Conservation (phyloP, 2,888 invertebrate species). For the Pristionchus exspectatus region DNA sequence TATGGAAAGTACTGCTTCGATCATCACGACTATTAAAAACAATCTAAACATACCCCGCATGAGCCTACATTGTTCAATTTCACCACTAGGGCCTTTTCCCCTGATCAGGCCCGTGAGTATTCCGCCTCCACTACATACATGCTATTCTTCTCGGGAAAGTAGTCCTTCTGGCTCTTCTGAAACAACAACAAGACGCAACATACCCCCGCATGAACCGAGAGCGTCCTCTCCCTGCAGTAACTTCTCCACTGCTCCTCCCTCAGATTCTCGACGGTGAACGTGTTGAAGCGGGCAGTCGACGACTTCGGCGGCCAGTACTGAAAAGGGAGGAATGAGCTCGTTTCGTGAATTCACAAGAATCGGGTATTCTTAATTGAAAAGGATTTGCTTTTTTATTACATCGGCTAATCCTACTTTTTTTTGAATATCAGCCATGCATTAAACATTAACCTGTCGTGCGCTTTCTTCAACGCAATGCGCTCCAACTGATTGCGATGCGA, state of each 20-base stretch:
- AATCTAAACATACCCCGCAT: too few species aligned
- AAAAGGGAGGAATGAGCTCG: constrained; percentile 52
- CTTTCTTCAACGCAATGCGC: too few species aligned
- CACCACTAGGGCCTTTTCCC: too few species aligned
- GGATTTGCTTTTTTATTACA: background rate
- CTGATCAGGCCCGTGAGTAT: too few species aligned
- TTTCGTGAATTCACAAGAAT: background rate
- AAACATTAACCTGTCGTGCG: background rate
- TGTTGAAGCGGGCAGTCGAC: background rate
- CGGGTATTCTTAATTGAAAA: background rate
- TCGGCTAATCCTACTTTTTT: background rate
- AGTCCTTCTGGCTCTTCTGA: background rate
- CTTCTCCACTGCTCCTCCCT: constrained; percentile 64
- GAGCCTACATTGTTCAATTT: too few species aligned
- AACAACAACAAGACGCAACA: background rate
- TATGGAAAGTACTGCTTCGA: too few species aligned
- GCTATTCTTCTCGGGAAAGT: background rate
- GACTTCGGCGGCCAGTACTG: constrained; percentile 77
- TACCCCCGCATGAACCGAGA: constrained; percentile 70
- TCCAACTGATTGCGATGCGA: too few species aligned
- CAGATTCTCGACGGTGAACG: constrained; percentile 59
- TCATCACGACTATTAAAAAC: too few species aligned
- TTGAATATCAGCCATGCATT: background rate
- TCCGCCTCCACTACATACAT: background rate
- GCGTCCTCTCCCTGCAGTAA: constrained; percentile 64